Percentiles rank a stretch among this genome's conserved stretches.
Evolutionary conservation across 1,140 invertebrate species (phyloP).

Genomic region (Ips nitidus): DNA sequence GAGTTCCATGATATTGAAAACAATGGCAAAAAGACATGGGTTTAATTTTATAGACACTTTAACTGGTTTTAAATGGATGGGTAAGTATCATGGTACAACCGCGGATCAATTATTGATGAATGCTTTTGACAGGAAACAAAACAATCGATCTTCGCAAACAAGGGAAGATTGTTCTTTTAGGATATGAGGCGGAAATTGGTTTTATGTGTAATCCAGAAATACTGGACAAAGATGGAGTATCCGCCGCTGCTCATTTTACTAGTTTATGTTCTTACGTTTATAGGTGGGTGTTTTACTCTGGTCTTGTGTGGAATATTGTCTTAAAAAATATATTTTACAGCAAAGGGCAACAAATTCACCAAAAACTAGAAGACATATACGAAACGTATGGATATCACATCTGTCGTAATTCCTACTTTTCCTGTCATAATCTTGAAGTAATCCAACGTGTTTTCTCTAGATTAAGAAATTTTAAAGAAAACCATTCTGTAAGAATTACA

Average conservation of each 20-base stretch:
- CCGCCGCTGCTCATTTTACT: constrained; percentile 73
- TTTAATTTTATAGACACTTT: constrained; percentile 90
- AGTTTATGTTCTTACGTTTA: constrained; percentile 71
- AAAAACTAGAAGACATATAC: constrained; percentile 83
- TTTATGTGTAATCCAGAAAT: constrained; percentile 90
- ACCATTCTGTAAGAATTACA: constrained; percentile 58
- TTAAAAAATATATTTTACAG: constrained; percentile 55
- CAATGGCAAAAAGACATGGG: constrained; percentile 81
- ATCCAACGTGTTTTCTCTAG: constrained; percentile 81
- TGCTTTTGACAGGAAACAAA: constrained; percentile 61
- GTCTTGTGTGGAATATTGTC: no score
- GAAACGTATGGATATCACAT: constrained; percentile 83
- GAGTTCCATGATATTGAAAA: constrained; percentile 92
- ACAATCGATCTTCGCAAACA: constrained; percentile 69
- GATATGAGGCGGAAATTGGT: constrained; percentile 91
- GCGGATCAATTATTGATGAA: neutral
- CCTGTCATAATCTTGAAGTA: constrained; percentile 73
- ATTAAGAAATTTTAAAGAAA: constrained; percentile 73
- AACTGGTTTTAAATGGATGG: constrained; percentile 99
- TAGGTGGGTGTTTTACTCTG: constrained; percentile 61
- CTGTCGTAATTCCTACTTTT: constrained; percentile 83
- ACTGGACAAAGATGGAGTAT: constrained; percentile 95
- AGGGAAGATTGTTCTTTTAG: constrained; percentile 82
- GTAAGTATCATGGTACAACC: constrained; percentile 47
- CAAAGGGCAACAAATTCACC: constrained; percentile 64